These are phyloP conservation scores for Cynopterus brachyotis DNA, from an alignment of 2,113 vertebrate species.

Conservation along the genomic window DNA sequence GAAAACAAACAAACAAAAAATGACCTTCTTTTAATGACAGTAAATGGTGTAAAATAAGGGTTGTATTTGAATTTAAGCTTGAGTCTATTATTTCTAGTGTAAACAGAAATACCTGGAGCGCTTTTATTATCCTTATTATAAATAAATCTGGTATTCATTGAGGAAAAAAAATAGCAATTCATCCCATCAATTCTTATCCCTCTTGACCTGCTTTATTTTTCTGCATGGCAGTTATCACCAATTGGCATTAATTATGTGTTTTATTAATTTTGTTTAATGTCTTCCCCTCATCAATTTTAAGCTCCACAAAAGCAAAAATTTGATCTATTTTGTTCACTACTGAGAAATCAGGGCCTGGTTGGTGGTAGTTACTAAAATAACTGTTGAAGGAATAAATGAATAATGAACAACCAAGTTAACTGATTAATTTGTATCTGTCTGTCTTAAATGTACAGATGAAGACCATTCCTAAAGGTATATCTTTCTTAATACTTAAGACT, in stretches of 20 bases:
- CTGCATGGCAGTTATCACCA: not conserved
- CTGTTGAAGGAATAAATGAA: not conserved
- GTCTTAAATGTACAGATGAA: not conserved
- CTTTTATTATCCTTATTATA: conserved; percentile 20
- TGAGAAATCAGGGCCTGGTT: not conserved
- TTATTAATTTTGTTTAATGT: not conserved
- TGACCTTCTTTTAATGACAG: not conserved
- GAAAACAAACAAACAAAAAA: not conserved
- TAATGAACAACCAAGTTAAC: not conserved
- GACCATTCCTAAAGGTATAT: not conserved
- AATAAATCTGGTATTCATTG: not conserved
- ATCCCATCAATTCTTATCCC: not conserved
- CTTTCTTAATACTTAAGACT: not conserved
- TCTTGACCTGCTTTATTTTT: not conserved
- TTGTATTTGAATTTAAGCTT: conserved; percentile 15
- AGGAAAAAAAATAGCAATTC: not conserved
- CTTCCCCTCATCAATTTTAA: not conserved
- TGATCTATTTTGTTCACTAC: not conserved
- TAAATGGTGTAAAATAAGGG: not conserved
- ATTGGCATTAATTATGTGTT: not conserved
- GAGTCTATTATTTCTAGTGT: not conserved
- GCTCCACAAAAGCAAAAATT: not conserved
- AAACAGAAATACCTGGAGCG: not conserved
- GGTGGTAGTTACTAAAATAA: not conserved
- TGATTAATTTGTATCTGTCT: not conserved